These are phyloP conservation scores for Drosophila takahashii DNA, from an alignment of 1,140 invertebrate genomes.

Conservation along the genomic window DNA sequence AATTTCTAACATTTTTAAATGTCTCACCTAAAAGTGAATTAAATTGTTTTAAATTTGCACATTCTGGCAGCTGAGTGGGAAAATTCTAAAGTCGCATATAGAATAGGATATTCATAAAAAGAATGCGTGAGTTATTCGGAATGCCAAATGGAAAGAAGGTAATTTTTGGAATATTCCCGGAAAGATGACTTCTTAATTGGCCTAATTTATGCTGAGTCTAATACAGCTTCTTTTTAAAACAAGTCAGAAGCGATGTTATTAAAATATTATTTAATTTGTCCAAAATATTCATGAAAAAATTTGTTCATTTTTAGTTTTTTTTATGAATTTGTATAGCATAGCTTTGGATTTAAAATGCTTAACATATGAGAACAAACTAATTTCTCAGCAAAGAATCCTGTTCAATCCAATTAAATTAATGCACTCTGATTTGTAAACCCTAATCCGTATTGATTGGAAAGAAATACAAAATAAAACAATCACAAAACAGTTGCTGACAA, in stretches of 20 bases:
- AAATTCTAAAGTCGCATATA: conserved; percentile 12
- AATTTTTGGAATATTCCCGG: not conserved
- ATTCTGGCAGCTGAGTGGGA: not conserved
- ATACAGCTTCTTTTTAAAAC: too few species aligned
- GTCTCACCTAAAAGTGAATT: conserved; percentile 7
- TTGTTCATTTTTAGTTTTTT: too few species aligned
- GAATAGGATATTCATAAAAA: conserved; percentile 5
- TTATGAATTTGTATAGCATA: too few species aligned
- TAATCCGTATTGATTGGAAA: not conserved
- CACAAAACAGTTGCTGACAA: conserved; percentile 3
- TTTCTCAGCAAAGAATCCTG: not conserved
- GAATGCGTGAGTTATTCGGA: conserved; percentile 2
- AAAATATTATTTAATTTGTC: too few species aligned
- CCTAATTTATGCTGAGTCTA: not conserved
- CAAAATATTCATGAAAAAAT: too few species aligned
- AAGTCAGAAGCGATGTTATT: too few species aligned
- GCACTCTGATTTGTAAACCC: not conserved
- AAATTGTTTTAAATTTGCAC: conserved; percentile 19
- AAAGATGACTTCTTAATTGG: not conserved
- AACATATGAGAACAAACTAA: too few species aligned
- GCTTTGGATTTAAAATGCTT: not conserved
- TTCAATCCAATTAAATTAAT: not conserved
- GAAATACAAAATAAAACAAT: conserved; percentile 8
- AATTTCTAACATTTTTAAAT: conserved; percentile 13
- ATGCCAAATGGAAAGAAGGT: not conserved